Conservation (phyloP, 1,140 invertebrate genomes). For the Drusus annulatus region DNA sequence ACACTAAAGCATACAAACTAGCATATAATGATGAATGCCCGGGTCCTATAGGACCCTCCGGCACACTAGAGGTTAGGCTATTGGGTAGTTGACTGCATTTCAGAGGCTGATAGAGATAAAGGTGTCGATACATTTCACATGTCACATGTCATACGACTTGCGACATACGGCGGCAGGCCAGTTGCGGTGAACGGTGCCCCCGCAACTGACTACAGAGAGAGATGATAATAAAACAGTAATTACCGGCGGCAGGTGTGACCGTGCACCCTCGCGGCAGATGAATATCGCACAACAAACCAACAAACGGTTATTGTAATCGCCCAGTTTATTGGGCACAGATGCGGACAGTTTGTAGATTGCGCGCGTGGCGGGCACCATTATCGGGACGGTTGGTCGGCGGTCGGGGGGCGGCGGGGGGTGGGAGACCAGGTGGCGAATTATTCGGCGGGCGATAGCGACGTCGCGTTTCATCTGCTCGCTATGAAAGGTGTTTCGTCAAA, state of each 20-base stretch:
- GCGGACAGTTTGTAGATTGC: slow-evolving; percentile 11
- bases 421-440: slow-evolving; percentile 24
- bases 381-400: neutral
- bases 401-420: too few species aligned
- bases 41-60: too few species aligned
- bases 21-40: too few species aligned
- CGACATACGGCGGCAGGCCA: too few species aligned
- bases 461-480: slow-evolving; percentile 27
- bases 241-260: neutral
- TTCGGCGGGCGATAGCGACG: slow-evolving; percentile 26
- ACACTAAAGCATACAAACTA: too few species aligned
- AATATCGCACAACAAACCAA: slow-evolving; percentile 3
- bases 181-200: too few species aligned
- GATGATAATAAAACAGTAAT: slow-evolving; percentile 12
- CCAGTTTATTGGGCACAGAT: slow-evolving; percentile 31
- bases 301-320: slow-evolving; percentile 30
- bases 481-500: slow-evolving; percentile 18
- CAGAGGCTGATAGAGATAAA: too few species aligned
- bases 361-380: slow-evolving; percentile 22
- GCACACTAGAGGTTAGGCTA: too few species aligned
- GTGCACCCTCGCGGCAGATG: slow-evolving; percentile 6
- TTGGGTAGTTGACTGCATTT: too few species aligned
- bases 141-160: too few species aligned
- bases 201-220: too few species aligned
- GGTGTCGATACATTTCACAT: too few species aligned